Conservation (phyloP, 2,888 invertebrate genomes). For the Pollenia labialis region DNA sequence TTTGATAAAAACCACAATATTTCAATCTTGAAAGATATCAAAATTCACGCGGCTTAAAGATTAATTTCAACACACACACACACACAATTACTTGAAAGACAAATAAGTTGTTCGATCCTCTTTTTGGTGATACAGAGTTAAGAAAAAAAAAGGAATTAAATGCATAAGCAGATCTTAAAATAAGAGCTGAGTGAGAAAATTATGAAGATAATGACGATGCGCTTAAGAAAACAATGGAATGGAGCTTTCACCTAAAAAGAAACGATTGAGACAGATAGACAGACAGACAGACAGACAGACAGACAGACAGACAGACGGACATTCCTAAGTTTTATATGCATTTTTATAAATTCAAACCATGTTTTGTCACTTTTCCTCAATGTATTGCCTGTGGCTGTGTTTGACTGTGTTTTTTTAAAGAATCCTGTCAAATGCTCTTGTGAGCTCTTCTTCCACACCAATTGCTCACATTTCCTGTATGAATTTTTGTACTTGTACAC, state of each 20-base stretch:
- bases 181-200: conserved; percentile 3
- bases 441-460: conserved; percentile 67
- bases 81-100: conserved; percentile 4
- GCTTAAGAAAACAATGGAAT: conserved; percentile 33
- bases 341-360: conserved; percentile 51
- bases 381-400: not conserved
- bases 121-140: not conserved
- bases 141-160: conserved; percentile 14
- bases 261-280: conserved; percentile 27
- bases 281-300: conserved; percentile 2
- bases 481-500: conserved; percentile 43
- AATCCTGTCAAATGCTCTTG: conserved; percentile 69
- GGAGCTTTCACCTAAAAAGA: conserved; percentile 66
- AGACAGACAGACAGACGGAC: not conserved
- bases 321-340: conserved; percentile 2
- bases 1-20: conserved; percentile 73
- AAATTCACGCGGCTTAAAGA: conserved; percentile 77
- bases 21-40: conserved; percentile 75
- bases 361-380: conserved; percentile 58
- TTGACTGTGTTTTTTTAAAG: not conserved
- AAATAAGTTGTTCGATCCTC: conserved; percentile 14
- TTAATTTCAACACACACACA: conserved; percentile 74
- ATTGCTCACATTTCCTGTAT: conserved; percentile 75
- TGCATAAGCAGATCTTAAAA: conserved; percentile 41
- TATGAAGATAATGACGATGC: conserved; percentile 20